A percentile compares a stretch with the other conserved stretches of the same genome.
phyloP scores from a whole-genome alignment of 2,888 invertebrate genomes.

The Oxystoma pomonae region DNA sequence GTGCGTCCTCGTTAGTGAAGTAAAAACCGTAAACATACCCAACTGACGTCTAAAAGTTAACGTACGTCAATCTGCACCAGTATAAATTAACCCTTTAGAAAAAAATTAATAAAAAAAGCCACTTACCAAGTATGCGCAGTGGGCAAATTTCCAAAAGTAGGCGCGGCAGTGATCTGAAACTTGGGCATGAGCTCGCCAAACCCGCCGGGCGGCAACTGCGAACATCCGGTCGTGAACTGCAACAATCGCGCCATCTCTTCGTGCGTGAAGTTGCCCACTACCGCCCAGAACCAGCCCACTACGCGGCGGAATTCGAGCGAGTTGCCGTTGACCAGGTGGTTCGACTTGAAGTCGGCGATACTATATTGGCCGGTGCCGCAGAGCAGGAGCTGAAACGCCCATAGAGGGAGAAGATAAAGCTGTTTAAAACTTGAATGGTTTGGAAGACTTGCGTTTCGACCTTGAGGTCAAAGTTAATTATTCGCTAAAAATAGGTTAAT shows the following conservation, averaged over 20 bases:
- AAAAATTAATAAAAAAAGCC: conserved; percentile 1
- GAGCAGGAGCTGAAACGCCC: conserved; percentile 67
- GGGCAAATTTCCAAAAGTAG: conserved; percentile 85
- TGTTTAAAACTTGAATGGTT: too few species aligned
- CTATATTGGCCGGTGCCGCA: conserved; percentile 93
- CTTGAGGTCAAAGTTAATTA: too few species aligned
- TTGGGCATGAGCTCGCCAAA: conserved; percentile 86
- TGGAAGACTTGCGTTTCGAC: too few species aligned
- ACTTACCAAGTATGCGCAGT: conserved; percentile 89
- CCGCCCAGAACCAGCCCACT: conserved; percentile 88
- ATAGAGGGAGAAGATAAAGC: too few species aligned
- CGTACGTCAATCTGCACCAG: too few species aligned
- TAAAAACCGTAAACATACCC: too few species aligned
- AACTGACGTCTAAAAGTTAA: too few species aligned
- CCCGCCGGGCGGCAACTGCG: conserved; percentile 86
- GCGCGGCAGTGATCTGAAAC: conserved; percentile 88
- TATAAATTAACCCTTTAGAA: not conserved
- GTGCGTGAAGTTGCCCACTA: conserved; percentile 81
- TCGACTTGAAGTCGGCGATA: conserved; percentile 82
- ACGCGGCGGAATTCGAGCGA: conserved; percentile 79
- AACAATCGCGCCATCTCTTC: conserved; percentile 90
- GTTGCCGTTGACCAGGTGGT: conserved; percentile 80
- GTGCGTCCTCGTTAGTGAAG: too few species aligned
- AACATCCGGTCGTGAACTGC: conserved; percentile 92
- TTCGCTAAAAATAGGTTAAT: too few species aligned